Percentiles rank a stretch among this genome's conserved stretches.
These are phyloP conservation scores for Paramormyrops hopkinsi DNA, from an alignment of 2,797 vertebrate genomes.

Conservation along the genomic window DNA sequence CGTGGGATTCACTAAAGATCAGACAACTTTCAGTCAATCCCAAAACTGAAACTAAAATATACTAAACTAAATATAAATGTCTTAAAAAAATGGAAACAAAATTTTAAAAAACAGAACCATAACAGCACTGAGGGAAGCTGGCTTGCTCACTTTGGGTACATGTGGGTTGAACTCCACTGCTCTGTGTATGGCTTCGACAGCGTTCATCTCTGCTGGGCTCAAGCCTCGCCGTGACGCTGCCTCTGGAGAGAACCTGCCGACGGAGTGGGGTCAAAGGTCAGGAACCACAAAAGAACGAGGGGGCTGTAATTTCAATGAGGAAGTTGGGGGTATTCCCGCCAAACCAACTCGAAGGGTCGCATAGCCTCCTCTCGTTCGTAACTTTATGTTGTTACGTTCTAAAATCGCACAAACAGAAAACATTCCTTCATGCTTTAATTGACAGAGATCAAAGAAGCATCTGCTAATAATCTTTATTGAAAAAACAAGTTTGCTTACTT, in stretches of 20 bases:
- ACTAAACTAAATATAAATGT: background rate
- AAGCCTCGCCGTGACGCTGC: constrained; percentile 89
- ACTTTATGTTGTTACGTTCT: background rate
- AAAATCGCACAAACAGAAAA: background rate
- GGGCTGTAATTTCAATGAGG: background rate
- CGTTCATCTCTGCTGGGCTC: constrained; percentile 98
- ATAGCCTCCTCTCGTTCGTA: background rate
- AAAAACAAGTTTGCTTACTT: constrained; percentile 76
- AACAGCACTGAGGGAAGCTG: background rate
- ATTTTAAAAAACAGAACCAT: background rate
- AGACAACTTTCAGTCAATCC: background rate
- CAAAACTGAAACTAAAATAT: background rate
- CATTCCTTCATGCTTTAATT: background rate
- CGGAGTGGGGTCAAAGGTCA: background rate
- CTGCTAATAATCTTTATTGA: background rate
- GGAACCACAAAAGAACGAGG: background rate
- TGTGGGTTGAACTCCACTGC: constrained; percentile 98
- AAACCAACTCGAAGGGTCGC: background rate
- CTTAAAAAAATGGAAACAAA: background rate
- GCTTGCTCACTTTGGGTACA: constrained; percentile 80
- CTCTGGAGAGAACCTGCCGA: constrained; percentile 87
- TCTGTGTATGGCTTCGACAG: constrained; percentile 98
- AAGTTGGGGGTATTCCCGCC: background rate
- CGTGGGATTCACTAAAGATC: background rate
- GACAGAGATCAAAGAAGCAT: background rate